Evolutionary conservation across 2,113 vertebrate genomes (phyloP).

Genomic region (Ardeotis arabs): DNA sequence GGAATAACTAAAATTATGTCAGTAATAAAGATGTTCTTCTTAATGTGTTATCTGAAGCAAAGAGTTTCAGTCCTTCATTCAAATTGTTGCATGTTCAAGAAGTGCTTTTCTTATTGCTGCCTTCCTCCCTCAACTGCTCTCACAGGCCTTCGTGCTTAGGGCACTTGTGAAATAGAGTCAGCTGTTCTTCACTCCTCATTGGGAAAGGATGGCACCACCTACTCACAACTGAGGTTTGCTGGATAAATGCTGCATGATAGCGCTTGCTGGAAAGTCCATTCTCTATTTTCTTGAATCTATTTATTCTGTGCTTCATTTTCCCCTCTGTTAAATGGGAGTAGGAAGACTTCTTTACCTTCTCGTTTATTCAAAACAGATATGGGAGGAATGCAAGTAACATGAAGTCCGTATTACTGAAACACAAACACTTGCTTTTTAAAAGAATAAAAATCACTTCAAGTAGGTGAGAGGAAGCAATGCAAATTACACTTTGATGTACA

Average conservation of each 20-base stretch:
- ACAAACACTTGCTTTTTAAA: background rate
- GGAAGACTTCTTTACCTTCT: background rate
- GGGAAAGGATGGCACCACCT: background rate
- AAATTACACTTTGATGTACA: background rate
- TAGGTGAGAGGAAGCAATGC: background rate
- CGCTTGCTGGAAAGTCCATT: background rate
- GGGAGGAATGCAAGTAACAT: background rate
- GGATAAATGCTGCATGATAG: background rate
- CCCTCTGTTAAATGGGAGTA: background rate
- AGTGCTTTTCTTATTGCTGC: background rate
- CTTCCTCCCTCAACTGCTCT: background rate
- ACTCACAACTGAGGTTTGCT: background rate
- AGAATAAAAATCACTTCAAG: background rate
- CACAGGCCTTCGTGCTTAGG: rapidly evolving
- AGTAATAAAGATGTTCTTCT: background rate
- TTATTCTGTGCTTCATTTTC: background rate
- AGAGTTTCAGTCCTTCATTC: background rate
- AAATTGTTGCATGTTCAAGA: background rate
- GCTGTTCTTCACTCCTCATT: background rate
- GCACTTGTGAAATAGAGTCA: background rate
- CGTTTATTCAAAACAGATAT: background rate
- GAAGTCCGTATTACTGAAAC: background rate
- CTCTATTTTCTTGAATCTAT: background rate
- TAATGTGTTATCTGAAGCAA: background rate
- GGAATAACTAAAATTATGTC: background rate